A percentile compares a stretch with the other conserved stretches of the same genome.
phyloP scores from a whole-genome alignment of 2,888 invertebrate genomes.

The Junonia oenone region DNA sequence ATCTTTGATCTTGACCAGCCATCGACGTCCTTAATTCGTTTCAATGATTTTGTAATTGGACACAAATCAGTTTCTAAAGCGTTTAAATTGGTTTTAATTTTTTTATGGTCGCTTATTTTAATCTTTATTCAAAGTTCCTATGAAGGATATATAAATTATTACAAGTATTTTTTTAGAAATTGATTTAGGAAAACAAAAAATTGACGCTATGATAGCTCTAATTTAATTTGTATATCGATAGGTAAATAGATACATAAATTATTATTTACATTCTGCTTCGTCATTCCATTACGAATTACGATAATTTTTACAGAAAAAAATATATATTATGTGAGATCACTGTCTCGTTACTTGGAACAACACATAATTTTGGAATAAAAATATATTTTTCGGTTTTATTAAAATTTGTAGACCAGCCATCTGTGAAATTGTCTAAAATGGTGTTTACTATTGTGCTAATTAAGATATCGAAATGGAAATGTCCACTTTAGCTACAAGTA shows the following conservation, averaged over 20 bases:
- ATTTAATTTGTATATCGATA: background rate
- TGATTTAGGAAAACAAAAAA: background rate
- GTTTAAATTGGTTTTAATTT: conserved; percentile 8
- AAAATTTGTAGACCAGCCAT: no score
- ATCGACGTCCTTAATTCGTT: conserved; percentile 1
- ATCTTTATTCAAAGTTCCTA: conserved; percentile 1
- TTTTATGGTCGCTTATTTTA: background rate
- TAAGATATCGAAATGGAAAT: background rate
- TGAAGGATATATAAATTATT: background rate
- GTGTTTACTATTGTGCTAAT: background rate
- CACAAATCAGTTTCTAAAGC: conserved; percentile 2
- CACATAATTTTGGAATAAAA: no score
- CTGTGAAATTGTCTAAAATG: no score
- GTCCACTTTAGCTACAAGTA: background rate
- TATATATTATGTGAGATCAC: background rate
- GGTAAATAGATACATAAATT: background rate
- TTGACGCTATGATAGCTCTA: background rate
- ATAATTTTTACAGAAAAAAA: background rate
- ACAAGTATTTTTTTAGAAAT: background rate
- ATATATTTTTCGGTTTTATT: no score
- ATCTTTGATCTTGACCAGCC: background rate
- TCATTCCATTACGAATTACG: background rate
- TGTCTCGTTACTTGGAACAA: no score
- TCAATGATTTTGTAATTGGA: conserved; percentile 6
- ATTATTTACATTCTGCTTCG: background rate